These are phyloP conservation scores for Urocolius indicus DNA, from an alignment of 2,113 vertebrate genomes.

Conservation along the genomic window DNA sequence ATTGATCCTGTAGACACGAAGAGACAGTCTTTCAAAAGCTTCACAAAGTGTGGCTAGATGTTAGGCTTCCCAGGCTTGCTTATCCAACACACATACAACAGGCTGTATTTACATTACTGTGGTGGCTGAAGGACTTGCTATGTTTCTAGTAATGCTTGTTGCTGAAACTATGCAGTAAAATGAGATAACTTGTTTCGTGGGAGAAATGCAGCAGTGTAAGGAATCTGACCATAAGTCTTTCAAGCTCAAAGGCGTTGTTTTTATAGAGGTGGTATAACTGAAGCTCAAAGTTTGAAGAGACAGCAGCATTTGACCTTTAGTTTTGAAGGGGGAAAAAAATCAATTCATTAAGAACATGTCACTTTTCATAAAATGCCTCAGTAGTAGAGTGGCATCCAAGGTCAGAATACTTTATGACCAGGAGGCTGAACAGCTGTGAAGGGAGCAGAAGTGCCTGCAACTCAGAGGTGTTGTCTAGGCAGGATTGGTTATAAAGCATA, in stretches of 20 bases:
- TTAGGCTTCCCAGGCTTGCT: not conserved
- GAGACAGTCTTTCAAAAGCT: not conserved
- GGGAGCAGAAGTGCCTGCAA: not conserved
- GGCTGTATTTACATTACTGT: not conserved
- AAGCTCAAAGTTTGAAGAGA: not conserved
- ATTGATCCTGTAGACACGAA: not conserved
- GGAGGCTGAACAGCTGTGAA: not conserved
- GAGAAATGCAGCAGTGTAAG: not conserved
- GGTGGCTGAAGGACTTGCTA: not conserved
- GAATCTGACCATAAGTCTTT: accelerated
- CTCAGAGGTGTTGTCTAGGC: not conserved
- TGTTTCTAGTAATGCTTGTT: not conserved
- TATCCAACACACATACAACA: not conserved
- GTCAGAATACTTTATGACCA: not conserved
- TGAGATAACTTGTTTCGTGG: not conserved
- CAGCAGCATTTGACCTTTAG: not conserved
- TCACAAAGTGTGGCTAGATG: not conserved
- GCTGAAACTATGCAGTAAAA: not conserved
- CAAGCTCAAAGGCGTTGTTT: not conserved
- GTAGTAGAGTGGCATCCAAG: not conserved
- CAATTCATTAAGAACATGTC: not conserved
- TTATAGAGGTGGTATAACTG: not conserved
- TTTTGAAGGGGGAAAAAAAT: not conserved
- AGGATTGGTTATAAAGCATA: not conserved
- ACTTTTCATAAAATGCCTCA: not conserved